Conservation (phyloP, 2,797 vertebrate genomes). For the Masticophis lateralis region DNA sequence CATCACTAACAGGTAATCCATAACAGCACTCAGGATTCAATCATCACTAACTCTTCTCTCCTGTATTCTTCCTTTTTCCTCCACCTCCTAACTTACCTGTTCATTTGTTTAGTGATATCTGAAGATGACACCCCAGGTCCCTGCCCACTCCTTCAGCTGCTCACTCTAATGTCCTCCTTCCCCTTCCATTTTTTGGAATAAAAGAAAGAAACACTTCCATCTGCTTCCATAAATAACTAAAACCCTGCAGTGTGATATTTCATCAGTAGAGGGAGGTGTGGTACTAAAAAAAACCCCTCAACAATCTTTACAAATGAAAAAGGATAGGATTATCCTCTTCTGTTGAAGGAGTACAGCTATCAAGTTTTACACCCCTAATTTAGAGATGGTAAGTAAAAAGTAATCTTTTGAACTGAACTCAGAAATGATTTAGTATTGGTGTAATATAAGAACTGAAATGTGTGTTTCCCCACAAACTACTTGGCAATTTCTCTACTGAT, state of each 20-base stretch:
- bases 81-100: background rate
- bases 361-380: background rate
- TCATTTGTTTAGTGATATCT: background rate
- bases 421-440: background rate
- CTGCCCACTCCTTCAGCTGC: background rate
- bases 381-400: background rate
- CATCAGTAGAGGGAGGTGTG: background rate
- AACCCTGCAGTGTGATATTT: background rate
- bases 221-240: background rate
- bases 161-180: background rate
- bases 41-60: background rate
- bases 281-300: background rate
- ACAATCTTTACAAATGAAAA: background rate
- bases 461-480: background rate
- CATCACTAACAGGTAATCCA: background rate
- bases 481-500: background rate
- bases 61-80: background rate
- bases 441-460: background rate
- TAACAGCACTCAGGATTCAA: background rate
- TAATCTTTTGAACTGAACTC: background rate
- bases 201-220: background rate
- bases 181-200: background rate
- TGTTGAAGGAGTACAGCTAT: background rate
- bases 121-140: background rate
- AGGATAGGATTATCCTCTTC: background rate